Evolutionary conservation across 2,113 vertebrate genomes (phyloP).

Genomic region (Poecilia latipinna): DNA sequence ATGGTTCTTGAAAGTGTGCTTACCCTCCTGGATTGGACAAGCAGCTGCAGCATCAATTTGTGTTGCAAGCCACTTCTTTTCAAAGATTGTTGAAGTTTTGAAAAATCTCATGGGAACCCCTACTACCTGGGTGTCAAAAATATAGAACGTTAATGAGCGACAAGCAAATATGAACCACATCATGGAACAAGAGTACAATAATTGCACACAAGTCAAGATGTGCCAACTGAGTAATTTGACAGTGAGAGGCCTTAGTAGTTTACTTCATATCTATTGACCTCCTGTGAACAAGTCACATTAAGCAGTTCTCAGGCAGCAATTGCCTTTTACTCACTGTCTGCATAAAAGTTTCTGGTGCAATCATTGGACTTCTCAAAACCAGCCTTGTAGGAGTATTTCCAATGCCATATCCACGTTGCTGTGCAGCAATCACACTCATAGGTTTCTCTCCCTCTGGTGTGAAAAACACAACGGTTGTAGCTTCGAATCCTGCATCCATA

Average conservation of each 20-base stretch:
- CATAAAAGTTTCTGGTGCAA: constrained; percentile 56
- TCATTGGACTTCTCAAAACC: constrained; percentile 57
- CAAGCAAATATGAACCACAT: too few relatives aligned
- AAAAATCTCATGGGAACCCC: constrained; percentile 77
- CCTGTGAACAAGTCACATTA: neutral
- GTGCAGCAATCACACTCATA: constrained; percentile 64
- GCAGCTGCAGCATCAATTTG: constrained; percentile 73
- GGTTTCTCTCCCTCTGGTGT: constrained; percentile 57
- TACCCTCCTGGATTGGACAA: constrained; percentile 71
- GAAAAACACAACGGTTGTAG: constrained; percentile 68
- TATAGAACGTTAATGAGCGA: neutral
- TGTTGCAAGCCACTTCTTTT: constrained; percentile 74
- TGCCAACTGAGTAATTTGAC: too few relatives aligned
- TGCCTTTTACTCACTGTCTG: constrained; percentile 64
- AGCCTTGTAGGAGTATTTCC: constrained; percentile 62
- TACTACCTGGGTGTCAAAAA: constrained; percentile 62
- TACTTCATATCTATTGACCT: too few relatives aligned
- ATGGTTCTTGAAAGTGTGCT: neutral
- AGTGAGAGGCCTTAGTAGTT: too few relatives aligned
- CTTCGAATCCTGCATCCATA: constrained; percentile 35
- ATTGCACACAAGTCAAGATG: too few relatives aligned
- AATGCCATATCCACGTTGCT: constrained; percentile 67
- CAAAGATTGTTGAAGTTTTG: constrained; percentile 75
- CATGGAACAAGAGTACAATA: too few relatives aligned
- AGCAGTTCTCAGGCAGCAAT: neutral